Percentiles rank a stretch among this genome's conserved stretches.
Conservation (phyloP, 2,113 vertebrate species). For the Rhombomys opimus region DNA sequence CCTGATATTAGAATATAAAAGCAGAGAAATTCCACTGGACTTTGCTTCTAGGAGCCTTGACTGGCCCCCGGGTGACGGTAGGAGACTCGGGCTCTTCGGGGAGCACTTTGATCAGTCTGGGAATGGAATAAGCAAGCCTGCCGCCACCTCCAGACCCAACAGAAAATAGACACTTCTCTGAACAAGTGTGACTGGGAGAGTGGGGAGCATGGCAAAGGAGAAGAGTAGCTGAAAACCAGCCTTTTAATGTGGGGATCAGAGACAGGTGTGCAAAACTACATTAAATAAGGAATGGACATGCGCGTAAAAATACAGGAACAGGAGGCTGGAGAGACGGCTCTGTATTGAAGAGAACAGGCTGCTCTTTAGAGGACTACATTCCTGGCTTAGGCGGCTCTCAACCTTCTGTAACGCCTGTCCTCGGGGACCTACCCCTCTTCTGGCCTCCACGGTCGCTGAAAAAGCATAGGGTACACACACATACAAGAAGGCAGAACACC, state of each 20-base stretch:
- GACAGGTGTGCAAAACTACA: not conserved
- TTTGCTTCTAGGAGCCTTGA: not conserved
- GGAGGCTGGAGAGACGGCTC: not conserved
- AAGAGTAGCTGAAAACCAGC: not conserved
- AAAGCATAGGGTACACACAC: not conserved
- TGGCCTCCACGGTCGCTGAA: not conserved
- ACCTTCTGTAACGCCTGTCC: not conserved
- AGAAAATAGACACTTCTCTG: not conserved
- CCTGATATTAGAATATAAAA: not conserved
- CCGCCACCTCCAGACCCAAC: not conserved
- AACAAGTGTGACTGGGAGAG: not conserved
- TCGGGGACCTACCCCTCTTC: not conserved
- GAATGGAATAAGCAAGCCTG: not conserved
- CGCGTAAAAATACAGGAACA: not conserved
- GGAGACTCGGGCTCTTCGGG: not conserved
- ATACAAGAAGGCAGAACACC: not conserved
- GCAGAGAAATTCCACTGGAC: not conserved
- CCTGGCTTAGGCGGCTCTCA: not conserved
- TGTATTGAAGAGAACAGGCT: not conserved
- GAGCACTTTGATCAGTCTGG: not conserved
- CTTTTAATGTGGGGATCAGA: constrained; percentile 1
- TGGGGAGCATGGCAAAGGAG: not conserved
- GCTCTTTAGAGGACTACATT: not conserved
- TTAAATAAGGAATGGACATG: not conserved
- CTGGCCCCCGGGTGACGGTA: not conserved